Conservation (phyloP, 2,888 invertebrate genomes). For the Drosophila nigricruria region DNA sequence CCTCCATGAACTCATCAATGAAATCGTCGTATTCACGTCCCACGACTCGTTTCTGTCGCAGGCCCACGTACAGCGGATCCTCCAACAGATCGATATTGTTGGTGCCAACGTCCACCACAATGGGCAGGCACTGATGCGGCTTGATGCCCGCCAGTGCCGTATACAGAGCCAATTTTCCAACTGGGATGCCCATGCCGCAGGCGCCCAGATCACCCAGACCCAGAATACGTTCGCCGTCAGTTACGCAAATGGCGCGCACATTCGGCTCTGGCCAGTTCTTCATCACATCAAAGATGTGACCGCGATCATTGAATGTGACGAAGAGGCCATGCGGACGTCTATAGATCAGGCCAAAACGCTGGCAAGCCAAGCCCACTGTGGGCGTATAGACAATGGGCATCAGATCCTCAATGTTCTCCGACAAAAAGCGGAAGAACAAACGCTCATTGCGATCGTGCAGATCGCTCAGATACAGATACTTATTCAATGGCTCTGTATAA, state of each 20-base stretch:
- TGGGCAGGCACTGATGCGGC: constrained; percentile 97
- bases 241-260: constrained; percentile 95
- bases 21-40: constrained; percentile 96
- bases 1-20: constrained; percentile 98
- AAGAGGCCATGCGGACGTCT: constrained; percentile 97
- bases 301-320: constrained; percentile 97
- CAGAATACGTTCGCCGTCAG: constrained; percentile 98
- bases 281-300: constrained; percentile 94
- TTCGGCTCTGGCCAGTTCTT: constrained; percentile 90
- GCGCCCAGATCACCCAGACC: constrained; percentile 98
- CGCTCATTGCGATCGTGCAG: constrained; percentile 98
- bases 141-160: constrained; percentile 98
- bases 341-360: constrained; percentile 97
- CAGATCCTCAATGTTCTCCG: constrained; percentile 96
- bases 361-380: constrained; percentile 98
- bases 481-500: constrained; percentile 96
- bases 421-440: constrained; percentile 95
- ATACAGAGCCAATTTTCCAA: constrained; percentile 97
- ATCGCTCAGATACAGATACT: constrained; percentile 97
- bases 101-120: constrained; percentile 97
- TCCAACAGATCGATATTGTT: constrained; percentile 95
- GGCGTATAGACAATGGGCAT: constrained; percentile 99
- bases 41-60: constrained; percentile 93
- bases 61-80: constrained; percentile 97
- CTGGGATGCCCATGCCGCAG: constrained; percentile 98